These are phyloP conservation scores for Toxotes chatareus DNA, from an alignment of 2,113 vertebrate genomes.

Conservation along the genomic window DNA sequence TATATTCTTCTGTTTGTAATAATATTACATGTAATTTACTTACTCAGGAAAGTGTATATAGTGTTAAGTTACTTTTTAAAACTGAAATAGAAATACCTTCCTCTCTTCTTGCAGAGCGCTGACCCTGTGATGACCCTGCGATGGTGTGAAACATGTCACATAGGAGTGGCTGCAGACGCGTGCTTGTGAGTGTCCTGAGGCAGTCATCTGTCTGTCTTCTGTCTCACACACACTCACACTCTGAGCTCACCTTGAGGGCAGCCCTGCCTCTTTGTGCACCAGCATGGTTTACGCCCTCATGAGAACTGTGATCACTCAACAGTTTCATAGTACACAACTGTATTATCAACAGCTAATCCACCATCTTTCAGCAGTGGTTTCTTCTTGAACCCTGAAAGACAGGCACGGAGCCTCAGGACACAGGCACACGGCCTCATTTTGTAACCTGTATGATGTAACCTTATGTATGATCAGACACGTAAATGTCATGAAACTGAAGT, in stretches of 20 bases:
- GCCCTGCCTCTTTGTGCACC: constrained; percentile 34
- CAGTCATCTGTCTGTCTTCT: constrained; percentile 1
- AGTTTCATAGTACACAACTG: constrained; percentile 10
- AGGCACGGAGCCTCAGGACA: background rate
- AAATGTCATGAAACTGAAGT: background rate
- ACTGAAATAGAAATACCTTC: background rate
- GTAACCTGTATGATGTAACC: background rate
- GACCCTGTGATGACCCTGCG: constrained; percentile 57
- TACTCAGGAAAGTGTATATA: background rate
- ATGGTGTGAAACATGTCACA: constrained; percentile 48
- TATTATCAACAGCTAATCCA: constrained; percentile 11
- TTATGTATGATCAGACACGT: background rate
- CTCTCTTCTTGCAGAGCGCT: constrained; percentile 20
- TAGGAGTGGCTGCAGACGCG: constrained; percentile 26
- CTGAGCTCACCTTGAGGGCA: constrained; percentile 45
- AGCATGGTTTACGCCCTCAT: constrained; percentile 45
- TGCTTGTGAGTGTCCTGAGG: constrained; percentile 7
- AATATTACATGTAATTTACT: background rate
- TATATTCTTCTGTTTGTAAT: background rate
- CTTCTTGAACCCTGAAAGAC: background rate
- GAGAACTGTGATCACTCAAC: constrained; percentile 51
- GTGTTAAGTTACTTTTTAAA: background rate
- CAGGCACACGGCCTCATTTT: background rate
- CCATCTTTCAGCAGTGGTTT: constrained; percentile 26
- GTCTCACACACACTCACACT: constrained; percentile 2